Evolutionary conservation across 2,888 invertebrate species (phyloP), one percentile per base, ranked within the genome.

Genomic region (Salticus scenicus): DNA sequence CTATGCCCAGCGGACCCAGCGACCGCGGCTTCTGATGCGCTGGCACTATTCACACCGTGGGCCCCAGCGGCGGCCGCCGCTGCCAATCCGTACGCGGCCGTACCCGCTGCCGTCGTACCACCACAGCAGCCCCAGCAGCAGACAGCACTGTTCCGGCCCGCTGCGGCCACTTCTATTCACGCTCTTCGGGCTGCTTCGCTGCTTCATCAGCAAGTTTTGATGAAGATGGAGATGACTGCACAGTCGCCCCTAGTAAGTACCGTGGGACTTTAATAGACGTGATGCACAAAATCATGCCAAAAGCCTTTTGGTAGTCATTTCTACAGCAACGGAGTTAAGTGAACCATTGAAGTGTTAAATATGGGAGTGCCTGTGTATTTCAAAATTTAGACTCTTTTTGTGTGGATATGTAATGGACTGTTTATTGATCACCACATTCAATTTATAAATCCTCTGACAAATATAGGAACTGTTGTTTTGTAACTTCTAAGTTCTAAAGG

Each of bases 151-250:
- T 74, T 85, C 51, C 79, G 78, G 31, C 77, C 73, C 67, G 33
- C 47, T 24, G 66, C 83, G 27, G 76, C 83, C 66, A 76, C 76
- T n/a, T 77, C 85, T 67, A 69, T 85, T 27, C 86, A 86, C 66
- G 30, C 71, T 17, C 57, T 76, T 69, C 47, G 75, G 66, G 42
- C 80, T 47, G 75, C 87, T 20, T 57, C 73, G 14, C 70, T 82
- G 63, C 86, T 74, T n/a, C 85, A 87, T 30, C 81, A 81, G 74
- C 87, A 87, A 66, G 63, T 85, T 42, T 76, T 87, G 42, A 87
- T 81, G 81, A 87, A 87, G 79, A 69, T 87, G 82, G 87, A 87
- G 63, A 72, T 87, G 81, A 71, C 87, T 2, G 33, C 82, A 8
- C 87, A 87, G 78, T 74, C 87, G 24, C 81, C 83, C 24, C 37